These are phyloP conservation scores for Haemorhous mexicanus DNA, from an alignment of 2,113 vertebrate genomes.

Conservation along the genomic window DNA sequence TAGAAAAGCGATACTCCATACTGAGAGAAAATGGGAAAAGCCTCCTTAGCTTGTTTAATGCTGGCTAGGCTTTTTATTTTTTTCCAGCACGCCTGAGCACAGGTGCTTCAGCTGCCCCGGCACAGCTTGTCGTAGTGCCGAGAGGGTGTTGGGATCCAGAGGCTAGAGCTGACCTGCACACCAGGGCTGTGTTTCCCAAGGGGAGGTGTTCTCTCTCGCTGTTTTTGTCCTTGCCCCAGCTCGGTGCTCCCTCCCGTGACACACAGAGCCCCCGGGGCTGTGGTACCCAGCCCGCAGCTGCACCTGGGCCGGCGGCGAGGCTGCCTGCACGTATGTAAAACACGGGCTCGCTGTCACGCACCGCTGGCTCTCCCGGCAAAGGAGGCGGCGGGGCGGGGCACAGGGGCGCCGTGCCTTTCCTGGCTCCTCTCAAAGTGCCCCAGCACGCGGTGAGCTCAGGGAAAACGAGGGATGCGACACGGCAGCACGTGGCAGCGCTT, in stretches of 20 bases:
- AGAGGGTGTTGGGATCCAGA: neutral
- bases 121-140: neutral
- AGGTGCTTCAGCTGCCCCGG: neutral
- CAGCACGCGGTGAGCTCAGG: fast-evolving
- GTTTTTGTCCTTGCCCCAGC: neutral
- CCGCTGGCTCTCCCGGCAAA: neutral
- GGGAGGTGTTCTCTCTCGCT: neutral
- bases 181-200: neutral
- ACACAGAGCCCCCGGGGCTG: neutral
- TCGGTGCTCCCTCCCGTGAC: constrained; percentile 10
- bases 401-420: fast-evolving
- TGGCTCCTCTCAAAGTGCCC: neutral
- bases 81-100: neutral
- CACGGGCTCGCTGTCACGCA: neutral
- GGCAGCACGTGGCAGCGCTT: fast-evolving
- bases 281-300: neutral
- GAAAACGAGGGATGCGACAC: neutral
- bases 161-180: neutral
- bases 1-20: neutral
- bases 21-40: neutral
- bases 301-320: neutral
- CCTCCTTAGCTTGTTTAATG: neutral
- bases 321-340: constrained; percentile 10
- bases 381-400: fast-evolving
- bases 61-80: neutral